Base-by-base conservation (phyloP, 1,140 invertebrate genomes). In the Grapholita molesta region DNA sequence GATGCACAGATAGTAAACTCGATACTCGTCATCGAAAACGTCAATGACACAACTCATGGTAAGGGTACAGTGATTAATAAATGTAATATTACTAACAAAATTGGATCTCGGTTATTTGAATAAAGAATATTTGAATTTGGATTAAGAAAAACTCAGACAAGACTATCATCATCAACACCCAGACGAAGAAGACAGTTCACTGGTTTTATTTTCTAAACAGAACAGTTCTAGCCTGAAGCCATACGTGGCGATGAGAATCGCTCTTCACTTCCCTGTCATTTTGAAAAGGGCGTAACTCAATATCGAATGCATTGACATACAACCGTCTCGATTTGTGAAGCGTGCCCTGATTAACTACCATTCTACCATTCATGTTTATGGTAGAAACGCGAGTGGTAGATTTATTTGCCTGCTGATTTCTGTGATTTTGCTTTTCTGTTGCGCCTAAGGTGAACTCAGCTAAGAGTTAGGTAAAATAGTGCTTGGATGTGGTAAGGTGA, bases 351-450 rank as follows among this genome's bases (percentile, higher is more conserved):
- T 61, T 61, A 61, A 30, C 55, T 30, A 15, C 0, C 25, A 61
- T 30, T 61, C 53, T 35, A 35, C 33, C 2, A 61, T 57, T 57
- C 53, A 28, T 61, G 55, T 61, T 61, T 61, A 61, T 61, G 55
- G 55, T 18, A 61, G 28, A 61, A 57, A 61, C 32, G 55, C 12
- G n/a, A 18, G 42, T 48, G 18, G 42, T 21, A 48, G 0, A 48
- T 48, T 48, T 48, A 48, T 48, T 48, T 21, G 1, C 15, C 21
- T 9, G 42, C 18, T 48, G 42, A 48, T 48, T 48, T 48, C 42
- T 48, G 42, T 21, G 42, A 48, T 48, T 48, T 48, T 9, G 18
- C 18, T 48, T 6, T 48, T 21, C n/a, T 21, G n/a, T 48, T 48
- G 42, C n/a, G n/a, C 42, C 21, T 5, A 1, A 48, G 42, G n/a